Conservation (phyloP, 2,888 invertebrate species). For the Caprella mutica region DNA sequence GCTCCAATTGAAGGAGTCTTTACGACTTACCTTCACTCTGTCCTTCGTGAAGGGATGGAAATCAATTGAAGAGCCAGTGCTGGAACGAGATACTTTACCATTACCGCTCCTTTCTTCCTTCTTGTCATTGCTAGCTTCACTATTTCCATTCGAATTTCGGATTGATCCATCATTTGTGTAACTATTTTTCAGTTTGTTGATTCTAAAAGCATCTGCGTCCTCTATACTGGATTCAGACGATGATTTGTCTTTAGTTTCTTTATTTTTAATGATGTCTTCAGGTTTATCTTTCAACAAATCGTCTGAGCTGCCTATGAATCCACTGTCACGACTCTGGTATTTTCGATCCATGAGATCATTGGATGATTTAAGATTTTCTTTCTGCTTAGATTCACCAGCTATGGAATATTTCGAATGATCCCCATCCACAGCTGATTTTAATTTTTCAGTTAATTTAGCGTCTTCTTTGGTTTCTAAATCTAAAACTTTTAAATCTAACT, state of each 20-base stretch:
- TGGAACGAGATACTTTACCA: slow-evolving; percentile 26
- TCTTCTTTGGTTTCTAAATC: slow-evolving; percentile 49
- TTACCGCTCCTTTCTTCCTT: slow-evolving; percentile 28
- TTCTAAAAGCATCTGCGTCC: slow-evolving; percentile 11
- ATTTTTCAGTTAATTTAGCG: slow-evolving; percentile 22
- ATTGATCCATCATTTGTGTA: too few relatives aligned
- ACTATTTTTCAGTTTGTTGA: slow-evolving; percentile 15
- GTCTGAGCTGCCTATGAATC: slow-evolving; percentile 78
- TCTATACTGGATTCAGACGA: slow-evolving; percentile 32
- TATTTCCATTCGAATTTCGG: slow-evolving; percentile 43
- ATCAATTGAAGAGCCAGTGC: slow-evolving; percentile 30
- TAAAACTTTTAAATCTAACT: slow-evolving; percentile 43
- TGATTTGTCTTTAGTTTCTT: slow-evolving; percentile 35
- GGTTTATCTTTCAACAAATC: slow-evolving; percentile 51
- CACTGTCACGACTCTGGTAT: slow-evolving; percentile 70
- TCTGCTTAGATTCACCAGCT: slow-evolving; percentile 8
- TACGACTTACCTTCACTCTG: slow-evolving; percentile 53
- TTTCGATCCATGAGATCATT: slow-evolving; percentile 25
- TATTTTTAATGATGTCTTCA: slow-evolving; percentile 41
- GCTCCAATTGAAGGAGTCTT: slow-evolving; percentile 87
- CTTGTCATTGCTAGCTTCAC: too few relatives aligned
- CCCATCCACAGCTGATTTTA: slow-evolving; percentile 12
- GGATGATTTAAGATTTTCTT: background rate
- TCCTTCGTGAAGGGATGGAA: slow-evolving; percentile 45
- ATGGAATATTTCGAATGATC: slow-evolving; percentile 12